Evolutionary conservation across 2,888 invertebrate species (phyloP), one percentile per base, ranked within the genome.

Genomic region (Nysson spinosus): DNA sequence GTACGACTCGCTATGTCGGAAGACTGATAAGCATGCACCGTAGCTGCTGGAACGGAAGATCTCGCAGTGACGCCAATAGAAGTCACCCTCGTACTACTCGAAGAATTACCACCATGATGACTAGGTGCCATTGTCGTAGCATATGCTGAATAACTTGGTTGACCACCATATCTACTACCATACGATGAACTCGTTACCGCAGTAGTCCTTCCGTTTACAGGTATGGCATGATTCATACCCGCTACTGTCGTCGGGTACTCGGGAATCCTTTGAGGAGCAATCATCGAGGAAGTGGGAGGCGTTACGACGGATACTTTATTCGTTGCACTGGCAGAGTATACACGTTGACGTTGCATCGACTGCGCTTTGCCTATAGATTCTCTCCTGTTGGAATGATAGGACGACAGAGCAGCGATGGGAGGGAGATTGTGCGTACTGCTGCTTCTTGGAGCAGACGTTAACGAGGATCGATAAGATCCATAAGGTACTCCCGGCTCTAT

Each of bases 381-480:
- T 34, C 69, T 83, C 72, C 88, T 83, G 78, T 84, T 88, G 70
- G 88, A 86, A 83, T 89, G 88, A 71, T 89, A 89, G 32, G 87
- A 86, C 20, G 89, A 88, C 14, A 89, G 80, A 0, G 89, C 86
- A n/a, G 89, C 89, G 34, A 89, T 89, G 1, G 89, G 89, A 16
- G 90, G 89, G 49, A 90, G 79, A 75, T 89, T 89, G 79, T 90
- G 90, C 40, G 88, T 88, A 16, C 85, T 87, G 22, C 73, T 51
- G 37, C 56, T 72, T 16, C 80, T 73, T 49, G 79, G 83, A 17
- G 73, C 68, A 11, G 79, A 46, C 26, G 79, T 30, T n/a, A 73
- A 34, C 20, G 68, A 43, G 14, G 78, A 64, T 34, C 79, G 70
- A 54, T 82, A 83, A n/a, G 78, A 51, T n/a, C 64, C 65, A 37